Percentiles rank a stretch among this genome's conserved stretches.
phyloP scores from a whole-genome alignment of 2,888 invertebrate species.

The Agrochola lychnidis region DNA sequence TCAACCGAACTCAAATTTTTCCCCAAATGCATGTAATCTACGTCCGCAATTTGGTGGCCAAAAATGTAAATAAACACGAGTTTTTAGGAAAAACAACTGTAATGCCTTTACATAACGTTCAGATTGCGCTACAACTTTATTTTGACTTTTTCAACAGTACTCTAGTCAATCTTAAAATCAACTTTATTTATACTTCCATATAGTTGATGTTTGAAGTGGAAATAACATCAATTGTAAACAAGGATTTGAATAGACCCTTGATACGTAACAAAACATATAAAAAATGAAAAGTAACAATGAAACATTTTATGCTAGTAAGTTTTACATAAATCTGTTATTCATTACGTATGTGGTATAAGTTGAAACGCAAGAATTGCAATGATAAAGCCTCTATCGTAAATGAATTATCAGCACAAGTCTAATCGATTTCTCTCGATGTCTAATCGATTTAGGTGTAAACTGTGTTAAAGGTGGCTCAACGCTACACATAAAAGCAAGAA shows the following conservation, averaged over 20 bases:
- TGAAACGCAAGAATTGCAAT: constrained; percentile 74
- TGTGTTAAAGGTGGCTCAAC: constrained; percentile 81
- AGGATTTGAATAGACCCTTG: too few species aligned
- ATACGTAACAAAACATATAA: background rate
- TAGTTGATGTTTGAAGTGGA: too few species aligned
- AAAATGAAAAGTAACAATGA: background rate
- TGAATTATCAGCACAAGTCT: constrained; percentile 83
- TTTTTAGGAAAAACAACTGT: too few species aligned
- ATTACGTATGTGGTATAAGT: constrained; percentile 58
- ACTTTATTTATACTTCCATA: too few species aligned
- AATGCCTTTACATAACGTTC: too few species aligned
- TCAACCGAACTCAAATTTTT: background rate
- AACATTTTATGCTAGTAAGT: constrained; percentile 13
- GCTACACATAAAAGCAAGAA: constrained; percentile 78
- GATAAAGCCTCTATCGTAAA: constrained; percentile 82
- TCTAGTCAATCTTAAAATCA: too few species aligned
- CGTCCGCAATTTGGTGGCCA: too few species aligned
- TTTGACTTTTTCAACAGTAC: too few species aligned
- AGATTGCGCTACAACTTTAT: too few species aligned
- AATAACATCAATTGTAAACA: too few species aligned
- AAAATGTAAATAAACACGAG: too few species aligned
- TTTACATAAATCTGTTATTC: constrained; percentile 24
- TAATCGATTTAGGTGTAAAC: constrained; percentile 89
- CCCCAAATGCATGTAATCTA: background rate
- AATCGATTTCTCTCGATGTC: constrained; percentile 88